These are phyloP conservation scores for Meleagris gallopavo DNA, from an alignment of 2,113 vertebrate species.

Conservation along the genomic window DNA sequence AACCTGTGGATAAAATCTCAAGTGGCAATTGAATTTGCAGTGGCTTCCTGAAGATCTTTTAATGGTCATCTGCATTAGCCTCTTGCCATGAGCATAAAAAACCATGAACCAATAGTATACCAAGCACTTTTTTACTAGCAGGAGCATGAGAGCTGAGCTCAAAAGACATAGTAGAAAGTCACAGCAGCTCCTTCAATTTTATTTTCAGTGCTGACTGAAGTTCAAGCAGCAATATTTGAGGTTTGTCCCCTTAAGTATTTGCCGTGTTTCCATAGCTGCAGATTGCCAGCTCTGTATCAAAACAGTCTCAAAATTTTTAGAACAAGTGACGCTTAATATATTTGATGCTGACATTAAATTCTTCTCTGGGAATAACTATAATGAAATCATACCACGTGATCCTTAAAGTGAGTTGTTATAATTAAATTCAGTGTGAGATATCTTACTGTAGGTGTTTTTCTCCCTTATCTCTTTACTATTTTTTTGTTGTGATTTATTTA, in stretches of 20 bases:
- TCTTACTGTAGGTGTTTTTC: not conserved
- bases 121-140: not conserved
- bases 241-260: slow-evolving; percentile 13
- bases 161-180: slow-evolving; percentile 6
- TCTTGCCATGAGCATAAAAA: not conserved
- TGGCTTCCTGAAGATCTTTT: not conserved
- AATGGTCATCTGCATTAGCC: not conserved
- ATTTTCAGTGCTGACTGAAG: slow-evolving; percentile 17
- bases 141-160: not conserved
- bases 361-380: not conserved
- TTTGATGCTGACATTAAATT: not conserved
- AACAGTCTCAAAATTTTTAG: not conserved
- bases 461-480: not conserved
- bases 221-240: not conserved
- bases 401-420: not conserved
- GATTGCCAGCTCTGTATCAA: not conserved
- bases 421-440: not conserved
- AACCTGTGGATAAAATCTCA: not conserved
- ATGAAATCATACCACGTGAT: not conserved
- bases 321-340: not conserved
- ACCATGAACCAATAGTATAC: not conserved
- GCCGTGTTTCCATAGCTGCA: not conserved
- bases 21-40: not conserved
- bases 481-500: not conserved
- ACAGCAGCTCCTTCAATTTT: slow-evolving; percentile 19